Evolutionary conservation across 2,113 vertebrate species (phyloP).

Genomic region (Emberiza fucata): DNA sequence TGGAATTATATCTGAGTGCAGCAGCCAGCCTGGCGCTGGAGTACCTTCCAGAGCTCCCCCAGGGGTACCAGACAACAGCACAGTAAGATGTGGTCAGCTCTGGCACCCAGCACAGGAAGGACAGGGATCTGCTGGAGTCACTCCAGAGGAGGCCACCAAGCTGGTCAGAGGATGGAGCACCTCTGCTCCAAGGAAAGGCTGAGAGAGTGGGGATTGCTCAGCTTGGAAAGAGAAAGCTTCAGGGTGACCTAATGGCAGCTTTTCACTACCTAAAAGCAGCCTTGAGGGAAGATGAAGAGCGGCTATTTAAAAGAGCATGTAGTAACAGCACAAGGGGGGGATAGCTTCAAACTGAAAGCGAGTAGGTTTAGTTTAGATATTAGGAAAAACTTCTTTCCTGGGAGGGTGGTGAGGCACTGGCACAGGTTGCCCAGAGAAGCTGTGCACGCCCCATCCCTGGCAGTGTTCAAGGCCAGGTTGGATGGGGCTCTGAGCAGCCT

Average conservation of each 20-base stretch:
- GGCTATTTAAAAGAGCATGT: background rate
- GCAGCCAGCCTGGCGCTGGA: fast-evolving
- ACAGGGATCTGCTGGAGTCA: fast-evolving
- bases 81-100: background rate
- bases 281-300: background rate
- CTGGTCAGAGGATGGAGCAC: background rate
- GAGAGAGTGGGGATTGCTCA: background rate
- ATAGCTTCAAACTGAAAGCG: background rate
- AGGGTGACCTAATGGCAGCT: background rate
- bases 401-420: background rate
- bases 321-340: background rate
- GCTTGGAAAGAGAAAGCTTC: background rate
- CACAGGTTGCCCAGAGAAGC: background rate
- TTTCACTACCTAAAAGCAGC: background rate
- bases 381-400: background rate
- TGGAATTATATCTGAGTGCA: background rate
- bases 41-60: background rate
- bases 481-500: background rate
- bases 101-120: background rate
- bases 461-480: fast-evolving
- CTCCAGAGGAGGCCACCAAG: background rate
- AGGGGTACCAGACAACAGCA: fast-evolving
- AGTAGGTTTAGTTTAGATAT: background rate
- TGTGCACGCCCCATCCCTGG: background rate
- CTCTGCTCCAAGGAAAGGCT: background rate